Evolutionary conservation across 2,888 invertebrate species (phyloP), one percentile per base, ranked within the genome.

Genomic region (Melanostoma scalare): DNA sequence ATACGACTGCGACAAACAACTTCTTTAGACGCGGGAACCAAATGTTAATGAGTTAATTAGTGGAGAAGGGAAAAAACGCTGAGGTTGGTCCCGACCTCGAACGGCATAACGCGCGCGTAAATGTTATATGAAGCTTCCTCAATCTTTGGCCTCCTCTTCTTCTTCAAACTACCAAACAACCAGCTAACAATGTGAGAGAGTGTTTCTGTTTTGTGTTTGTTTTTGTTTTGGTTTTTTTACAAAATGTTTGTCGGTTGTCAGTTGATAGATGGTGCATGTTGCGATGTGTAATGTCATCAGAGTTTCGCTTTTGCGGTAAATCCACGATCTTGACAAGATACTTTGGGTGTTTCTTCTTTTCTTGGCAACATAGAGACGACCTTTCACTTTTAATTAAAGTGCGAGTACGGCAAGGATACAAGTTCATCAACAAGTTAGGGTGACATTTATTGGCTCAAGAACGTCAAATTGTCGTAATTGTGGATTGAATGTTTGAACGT

Each of bases 41-140:
- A 89, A 89, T 88, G 89, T 88, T 89, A 89, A 90, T 90, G 89
- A 89, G 90, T 90, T 90, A 90, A 90, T 90, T 90, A 90, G 89
- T 87, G 86, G 86, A 86, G 65, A 75, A 71, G 86, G 87, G 87
- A 87, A 85, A 87, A 87, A 87, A 86, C 89, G 87, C 77, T 87
- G 89, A 87, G 89, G 89, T 88, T 87, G 88, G 89, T 89, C 89
- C 60, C 58, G 53, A 77, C 48, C 56, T 61, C 65, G 60, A 36
- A 67, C 58, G 75, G 74, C 50, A 76, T 71, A 82, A 82, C 68
- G 82, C 82, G 81, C 81, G 82, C 44, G 82, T 82, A 73, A 77
- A 63, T 76, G 40, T 36, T 42, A 46, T 65, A 77, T 9, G 33
- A 6, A 30, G 48, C 72, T 60, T 61, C 46, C 46, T 60, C 50